Evolutionary conservation across 1,140 invertebrate genomes (phyloP), one percentile per base, ranked within the genome.

Genomic region (Ctenoplectra terminalis): DNA sequence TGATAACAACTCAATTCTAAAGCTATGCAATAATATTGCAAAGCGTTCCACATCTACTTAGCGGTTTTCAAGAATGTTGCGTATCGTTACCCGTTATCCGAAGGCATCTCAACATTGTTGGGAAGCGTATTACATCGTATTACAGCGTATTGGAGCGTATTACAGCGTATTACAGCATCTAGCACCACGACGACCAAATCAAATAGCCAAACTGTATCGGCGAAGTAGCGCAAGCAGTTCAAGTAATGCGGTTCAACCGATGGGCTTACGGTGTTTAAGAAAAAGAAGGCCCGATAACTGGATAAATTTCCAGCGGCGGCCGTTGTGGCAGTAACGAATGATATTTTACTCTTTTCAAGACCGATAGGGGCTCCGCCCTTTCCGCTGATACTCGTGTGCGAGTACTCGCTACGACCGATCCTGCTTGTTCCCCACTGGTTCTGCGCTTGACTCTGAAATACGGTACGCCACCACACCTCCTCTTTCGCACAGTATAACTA

Each of bases 401-500:
- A 86, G 84, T 81, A 72, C 84, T 82, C 82, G 71, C 61, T 63
- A 71, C 86, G 82, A 86, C 82, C 87, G 82, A 88, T 89, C 82
- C 86, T 86, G 88, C 89, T 91, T 91, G 90, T 90, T 88, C 83
- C 78, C 88, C 13, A 74, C 82, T 84, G 87, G 82, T 88, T 82
- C 91, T 93, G 92, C 89, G 88, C 86, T 88, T 93, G 92, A 93
- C 92, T 93, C 84, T 93, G 91, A 93, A 93, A 92, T 92, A 93
- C 90, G 90, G 85, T 75, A 78, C 81, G 72, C 85, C 87, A 86
- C 92, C 92, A 93, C 91, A 92, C 91, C 92, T 91, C 88, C 90
- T 90, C 87, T 87, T 85, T 78, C 76, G 13, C 70, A 54, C 86
- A 31, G 83, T 37, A 26, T 56, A 87, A 90, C 82, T 89, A 88